Conservation (phyloP, 2,888 invertebrate genomes). For the Philopedon plagiatum region DNA sequence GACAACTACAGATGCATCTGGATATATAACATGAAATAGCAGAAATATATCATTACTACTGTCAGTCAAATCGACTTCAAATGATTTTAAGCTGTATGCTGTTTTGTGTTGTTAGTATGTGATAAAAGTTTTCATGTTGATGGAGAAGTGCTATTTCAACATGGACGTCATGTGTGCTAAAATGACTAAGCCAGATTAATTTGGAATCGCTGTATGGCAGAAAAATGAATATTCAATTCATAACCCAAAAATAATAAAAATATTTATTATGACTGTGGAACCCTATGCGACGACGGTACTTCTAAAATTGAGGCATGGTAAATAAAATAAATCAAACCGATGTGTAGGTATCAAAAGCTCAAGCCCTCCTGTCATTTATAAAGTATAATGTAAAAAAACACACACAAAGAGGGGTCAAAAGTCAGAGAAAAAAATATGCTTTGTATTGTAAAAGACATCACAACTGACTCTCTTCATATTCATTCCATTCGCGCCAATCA, state of each 20-base stretch:
- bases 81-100: too few relatives aligned
- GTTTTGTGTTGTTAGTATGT: too few relatives aligned
- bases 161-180: too few relatives aligned
- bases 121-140: too few relatives aligned
- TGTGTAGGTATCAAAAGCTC: not conserved
- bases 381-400: slow-evolving; percentile 3
- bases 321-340: not conserved
- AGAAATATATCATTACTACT: too few relatives aligned
- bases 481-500: slow-evolving; percentile 43
- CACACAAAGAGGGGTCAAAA: slow-evolving; percentile 12
- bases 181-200: slow-evolving; percentile 15
- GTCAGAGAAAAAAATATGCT: not conserved
- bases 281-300: not conserved
- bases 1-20: too few relatives aligned
- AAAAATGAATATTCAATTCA: not conserved
- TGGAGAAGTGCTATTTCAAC: too few relatives aligned
- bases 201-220: too few relatives aligned
- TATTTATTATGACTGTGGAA: not conserved
- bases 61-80: too few relatives aligned
- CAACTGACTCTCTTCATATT: slow-evolving; percentile 44
- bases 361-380: not conserved
- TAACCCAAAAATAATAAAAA: not conserved
- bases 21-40: too few relatives aligned
- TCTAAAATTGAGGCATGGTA: too few relatives aligned
- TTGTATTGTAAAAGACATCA: slow-evolving; percentile 7